Conservation (phyloP, 2,888 invertebrate species). For the Cephus pulcher region DNA sequence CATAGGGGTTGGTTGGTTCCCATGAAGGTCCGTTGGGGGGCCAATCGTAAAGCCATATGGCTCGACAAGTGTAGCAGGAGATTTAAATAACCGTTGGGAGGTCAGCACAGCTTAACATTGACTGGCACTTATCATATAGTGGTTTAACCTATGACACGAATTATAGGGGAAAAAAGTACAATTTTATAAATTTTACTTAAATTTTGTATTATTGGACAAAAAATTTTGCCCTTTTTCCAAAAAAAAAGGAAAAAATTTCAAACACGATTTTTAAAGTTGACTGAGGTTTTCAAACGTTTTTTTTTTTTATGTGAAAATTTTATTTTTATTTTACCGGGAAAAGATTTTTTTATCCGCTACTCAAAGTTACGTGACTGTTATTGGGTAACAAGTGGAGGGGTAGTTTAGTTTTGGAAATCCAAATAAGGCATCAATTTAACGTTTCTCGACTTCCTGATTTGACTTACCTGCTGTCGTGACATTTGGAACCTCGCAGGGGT, state of each 20-base stretch:
- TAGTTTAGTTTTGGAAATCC: not conserved
- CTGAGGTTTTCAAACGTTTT: no score
- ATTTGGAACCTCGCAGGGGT: conserved; percentile 42
- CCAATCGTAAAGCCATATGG: conserved; percentile 58
- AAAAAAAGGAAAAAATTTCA: no score
- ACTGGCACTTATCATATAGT: no score
- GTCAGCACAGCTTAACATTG: conserved; percentile 24
- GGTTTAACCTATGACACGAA: no score
- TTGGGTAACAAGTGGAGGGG: not conserved
- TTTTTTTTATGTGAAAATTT: no score
- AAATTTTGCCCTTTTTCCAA: no score
- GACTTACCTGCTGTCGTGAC: conserved; percentile 33
- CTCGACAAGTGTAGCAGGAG: conserved; percentile 63
- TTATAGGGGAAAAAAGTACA: no score
- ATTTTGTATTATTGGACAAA: no score
- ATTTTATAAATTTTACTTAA: no score
- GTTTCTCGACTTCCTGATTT: conserved; percentile 47
- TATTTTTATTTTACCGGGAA: no score
- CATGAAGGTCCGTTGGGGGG: conserved; percentile 66
- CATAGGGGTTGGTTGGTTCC: conserved; percentile 57
- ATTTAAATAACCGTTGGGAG: conserved; percentile 66
- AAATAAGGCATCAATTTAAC: conserved; percentile 6
- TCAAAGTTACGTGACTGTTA: not conserved
- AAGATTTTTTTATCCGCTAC: no score
- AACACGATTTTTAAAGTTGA: no score